Percentiles rank a stretch among this genome's conserved stretches.
phyloP scores from a whole-genome alignment of 2,888 invertebrate species.

The Scotopteryx bipunctaria region DNA sequence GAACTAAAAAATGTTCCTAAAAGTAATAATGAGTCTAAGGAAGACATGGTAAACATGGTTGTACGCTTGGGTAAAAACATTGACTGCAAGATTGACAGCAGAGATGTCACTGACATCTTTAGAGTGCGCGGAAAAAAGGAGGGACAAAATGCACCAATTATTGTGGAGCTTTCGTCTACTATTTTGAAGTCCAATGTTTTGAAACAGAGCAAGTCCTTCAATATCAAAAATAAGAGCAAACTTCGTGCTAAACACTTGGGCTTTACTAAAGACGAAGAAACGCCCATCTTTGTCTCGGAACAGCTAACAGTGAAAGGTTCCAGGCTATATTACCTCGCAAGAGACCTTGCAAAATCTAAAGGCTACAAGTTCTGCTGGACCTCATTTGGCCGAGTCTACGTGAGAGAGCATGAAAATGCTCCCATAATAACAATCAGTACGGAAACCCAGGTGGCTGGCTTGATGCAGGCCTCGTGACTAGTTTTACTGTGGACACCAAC shows the following conservation, averaged over 20 bases:
- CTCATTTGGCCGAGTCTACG: background rate
- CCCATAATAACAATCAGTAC: background rate
- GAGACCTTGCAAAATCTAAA: constrained; percentile 6
- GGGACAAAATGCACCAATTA: background rate
- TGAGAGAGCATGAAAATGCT: constrained; percentile 1
- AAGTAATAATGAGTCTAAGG: constrained; percentile 1
- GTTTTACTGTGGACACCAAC: background rate
- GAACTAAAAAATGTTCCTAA: constrained; percentile 6
- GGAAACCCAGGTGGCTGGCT: background rate
- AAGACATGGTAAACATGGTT: constrained; percentile 1
- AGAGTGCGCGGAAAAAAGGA: constrained; percentile 6
- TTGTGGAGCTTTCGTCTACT: constrained; percentile 1
- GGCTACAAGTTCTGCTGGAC: constrained; percentile 13
- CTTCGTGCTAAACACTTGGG: constrained; percentile 5
- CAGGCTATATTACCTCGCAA: constrained; percentile 2
- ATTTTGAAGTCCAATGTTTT: background rate
- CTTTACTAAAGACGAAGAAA: constrained; percentile 1
- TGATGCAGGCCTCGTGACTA: constrained; percentile 3
- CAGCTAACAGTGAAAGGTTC: constrained; percentile 6
- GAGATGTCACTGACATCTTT: background rate
- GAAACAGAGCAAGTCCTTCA: background rate
- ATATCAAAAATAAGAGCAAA: background rate
- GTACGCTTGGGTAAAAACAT: background rate
- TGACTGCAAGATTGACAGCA: background rate
- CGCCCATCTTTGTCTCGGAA: constrained; percentile 3